Base-by-base conservation (phyloP, 2,113 vertebrate species). In the Pedetes capensis region DNA sequence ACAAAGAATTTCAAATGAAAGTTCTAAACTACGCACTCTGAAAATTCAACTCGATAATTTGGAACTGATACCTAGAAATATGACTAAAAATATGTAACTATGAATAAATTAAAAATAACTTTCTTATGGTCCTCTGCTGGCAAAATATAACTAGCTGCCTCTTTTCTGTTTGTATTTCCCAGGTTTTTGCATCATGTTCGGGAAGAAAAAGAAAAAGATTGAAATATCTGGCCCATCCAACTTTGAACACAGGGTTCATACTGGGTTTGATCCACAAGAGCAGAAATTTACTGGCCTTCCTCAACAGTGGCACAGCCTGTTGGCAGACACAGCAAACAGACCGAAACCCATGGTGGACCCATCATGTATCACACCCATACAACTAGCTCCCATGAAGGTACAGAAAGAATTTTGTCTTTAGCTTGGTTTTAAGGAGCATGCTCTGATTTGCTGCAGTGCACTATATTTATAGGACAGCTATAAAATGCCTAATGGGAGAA, bases 381-480 rank as follows among this genome's bases (percentile, higher is more conserved):
- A 99, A 97, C 99, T 99, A 78, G 99, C 99, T 3, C 99, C 99
- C 53, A 99, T 99, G 99, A 99, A 99, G 99, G 99, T 99, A 99
- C 8, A 0, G 3, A 29, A 32, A 75, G 3, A 5, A 20, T 8
- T 80, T 59, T 25, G 27, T 64, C 25, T 75, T 53, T 55, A 20
- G 8, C 7, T 51, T 81, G 37, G 20, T 49, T 87, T n/a, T 69
- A 3, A 47, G 37, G 78, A 64, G 14, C 18, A 2, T 53, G 59
- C 8, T 68, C 51, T 64, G 51, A n/a, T 37, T 34, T 91, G 17
- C 25, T n/a, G 18, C 10, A 64, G 29, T 27, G 6, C 4, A 3
- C 25, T 12, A 12, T 87, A 29, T 85, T 93, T 69, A 61, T 3
- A 18, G 18, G 68, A 42, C 92, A 95, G 53, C 47, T 88, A 27